phyloP scores from a whole-genome alignment of 2,113 vertebrate genomes.

The Aspidoscelis tigris region DNA sequence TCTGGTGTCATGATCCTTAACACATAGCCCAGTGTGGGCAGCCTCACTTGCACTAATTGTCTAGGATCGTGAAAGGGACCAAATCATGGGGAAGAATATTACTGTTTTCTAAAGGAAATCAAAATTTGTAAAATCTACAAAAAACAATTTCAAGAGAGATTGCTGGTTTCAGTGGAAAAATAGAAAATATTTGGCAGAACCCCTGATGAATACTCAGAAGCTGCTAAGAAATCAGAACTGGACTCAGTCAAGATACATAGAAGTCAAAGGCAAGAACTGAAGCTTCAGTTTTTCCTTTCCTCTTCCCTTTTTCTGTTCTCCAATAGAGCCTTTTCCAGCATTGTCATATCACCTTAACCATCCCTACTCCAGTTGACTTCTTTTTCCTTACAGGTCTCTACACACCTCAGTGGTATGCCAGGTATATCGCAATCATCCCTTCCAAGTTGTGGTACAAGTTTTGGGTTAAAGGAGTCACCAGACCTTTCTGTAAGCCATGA shows the following conservation, averaged over 20 bases:
- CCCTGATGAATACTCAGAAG: not conserved
- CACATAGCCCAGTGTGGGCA: too few species aligned
- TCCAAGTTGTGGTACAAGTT: conserved; percentile 56
- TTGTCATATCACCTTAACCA: conserved; percentile 52
- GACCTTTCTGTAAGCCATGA: conserved; percentile 49
- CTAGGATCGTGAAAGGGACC: not conserved
- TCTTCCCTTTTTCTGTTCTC: too few species aligned
- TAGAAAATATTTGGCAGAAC: not conserved
- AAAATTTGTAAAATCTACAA: not conserved
- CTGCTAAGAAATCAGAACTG: not conserved
- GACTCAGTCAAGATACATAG: not conserved
- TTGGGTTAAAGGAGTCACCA: conserved; percentile 61
- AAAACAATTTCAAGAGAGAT: not conserved
- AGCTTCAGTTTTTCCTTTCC: too few species aligned
- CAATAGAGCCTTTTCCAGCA: conserved; percentile 11
- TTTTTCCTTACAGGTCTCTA: conserved; percentile 26
- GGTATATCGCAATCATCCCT: conserved; percentile 63
- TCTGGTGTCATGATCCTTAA: too few species aligned
- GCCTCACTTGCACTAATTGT: not conserved
- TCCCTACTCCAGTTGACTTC: conserved; percentile 58
- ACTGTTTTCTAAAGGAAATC: not conserved
- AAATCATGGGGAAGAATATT: not conserved
- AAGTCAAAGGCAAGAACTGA: not conserved
- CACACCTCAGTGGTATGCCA: conserved; percentile 55
- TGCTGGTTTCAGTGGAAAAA: not conserved